Conservation (phyloP, 2,797 vertebrate genomes). For the Triplophysa yarkandensis region DNA sequence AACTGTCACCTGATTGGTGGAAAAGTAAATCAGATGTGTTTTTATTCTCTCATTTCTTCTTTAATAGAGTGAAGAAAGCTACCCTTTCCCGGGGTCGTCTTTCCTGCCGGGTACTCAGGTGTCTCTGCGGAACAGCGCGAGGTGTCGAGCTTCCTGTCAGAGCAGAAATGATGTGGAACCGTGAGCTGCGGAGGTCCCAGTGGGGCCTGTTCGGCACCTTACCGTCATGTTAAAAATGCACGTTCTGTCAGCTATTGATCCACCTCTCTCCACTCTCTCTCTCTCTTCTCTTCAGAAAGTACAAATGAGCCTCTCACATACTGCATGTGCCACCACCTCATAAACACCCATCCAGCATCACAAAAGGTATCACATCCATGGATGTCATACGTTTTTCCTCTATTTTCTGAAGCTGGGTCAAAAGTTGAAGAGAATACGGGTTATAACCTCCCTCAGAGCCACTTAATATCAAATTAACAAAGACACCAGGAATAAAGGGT, state of each 20-base stretch:
- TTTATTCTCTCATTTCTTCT: constrained; percentile 39
- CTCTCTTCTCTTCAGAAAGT: constrained; percentile 57
- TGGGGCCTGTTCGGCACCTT: constrained; percentile 70
- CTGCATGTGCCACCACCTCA: constrained; percentile 68
- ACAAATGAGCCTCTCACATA: constrained; percentile 70
- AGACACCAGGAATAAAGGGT: constrained; percentile 64
- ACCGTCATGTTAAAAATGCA: constrained; percentile 61
- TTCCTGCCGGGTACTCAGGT: constrained; percentile 55
- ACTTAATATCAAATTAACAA: not conserved
- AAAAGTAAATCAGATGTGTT: not conserved
- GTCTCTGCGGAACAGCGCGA: constrained; percentile 58
- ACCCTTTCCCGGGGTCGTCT: constrained; percentile 66
- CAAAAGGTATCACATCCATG: constrained; percentile 51
- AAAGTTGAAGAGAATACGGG: constrained; percentile 71
- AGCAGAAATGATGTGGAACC: constrained; percentile 58
- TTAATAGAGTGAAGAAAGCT: constrained; percentile 47
- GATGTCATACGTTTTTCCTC: not conserved
- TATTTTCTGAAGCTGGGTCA: constrained; percentile 36
- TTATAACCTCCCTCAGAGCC: constrained; percentile 74
- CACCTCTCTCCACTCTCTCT: constrained; percentile 23
- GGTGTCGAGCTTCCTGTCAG: constrained; percentile 63
- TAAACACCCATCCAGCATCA: constrained; percentile 60
- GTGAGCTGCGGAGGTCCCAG: constrained; percentile 65
- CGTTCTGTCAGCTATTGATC: constrained; percentile 69
- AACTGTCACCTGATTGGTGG: constrained; percentile 15